Evolutionary conservation across 2,888 invertebrate genomes (phyloP), one percentile per base, ranked within the genome.

Genomic region (Chironomus tentans): DNA sequence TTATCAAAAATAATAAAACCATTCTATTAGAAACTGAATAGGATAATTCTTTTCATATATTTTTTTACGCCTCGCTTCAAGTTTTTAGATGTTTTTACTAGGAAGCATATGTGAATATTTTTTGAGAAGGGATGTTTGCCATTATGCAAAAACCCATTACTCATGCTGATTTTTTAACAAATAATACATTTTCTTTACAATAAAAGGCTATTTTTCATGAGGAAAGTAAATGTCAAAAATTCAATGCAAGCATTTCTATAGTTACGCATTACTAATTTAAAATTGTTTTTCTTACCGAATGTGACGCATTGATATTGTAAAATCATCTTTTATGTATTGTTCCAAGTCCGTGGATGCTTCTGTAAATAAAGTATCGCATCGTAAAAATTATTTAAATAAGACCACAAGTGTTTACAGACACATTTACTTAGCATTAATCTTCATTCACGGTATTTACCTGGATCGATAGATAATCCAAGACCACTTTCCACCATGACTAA

Each of bases 251-350:
- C 38, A 38, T 38, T 38, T 38, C 10, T 38, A 10, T 7, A 38
- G 38, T 38, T 38, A 38, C 38, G 38, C 38, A 38, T 38, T 38
- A 38, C 38, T 38, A 38, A 38, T 38, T 38, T 38, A 38, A 10
- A 38, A 38, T 1, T 38, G 38, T 38, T 4, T 56, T 15, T 77
- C 81, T 38, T 79, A 84, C 84, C 84, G 80, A 79, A 84, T 84
- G 79, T 84, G 84, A 46, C 84, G 81, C 79, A 84, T 83, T n/a
- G 84, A 84, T 78, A 84, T 82, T 28, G 84, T 84, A 69, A 84
- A 83, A 79, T 84, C 84, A 75, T 83, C 84, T 78, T 83, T 82
- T 77, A 84, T 83, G 72, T 80, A 80, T 78, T 84, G 82, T 77
- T 84, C 84, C 79, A 84, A 79, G 77, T 84, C 83, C 48, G 80